phyloP scores from a whole-genome alignment of 2,888 invertebrate genomes.

The Carterocephalus palaemon region DNA sequence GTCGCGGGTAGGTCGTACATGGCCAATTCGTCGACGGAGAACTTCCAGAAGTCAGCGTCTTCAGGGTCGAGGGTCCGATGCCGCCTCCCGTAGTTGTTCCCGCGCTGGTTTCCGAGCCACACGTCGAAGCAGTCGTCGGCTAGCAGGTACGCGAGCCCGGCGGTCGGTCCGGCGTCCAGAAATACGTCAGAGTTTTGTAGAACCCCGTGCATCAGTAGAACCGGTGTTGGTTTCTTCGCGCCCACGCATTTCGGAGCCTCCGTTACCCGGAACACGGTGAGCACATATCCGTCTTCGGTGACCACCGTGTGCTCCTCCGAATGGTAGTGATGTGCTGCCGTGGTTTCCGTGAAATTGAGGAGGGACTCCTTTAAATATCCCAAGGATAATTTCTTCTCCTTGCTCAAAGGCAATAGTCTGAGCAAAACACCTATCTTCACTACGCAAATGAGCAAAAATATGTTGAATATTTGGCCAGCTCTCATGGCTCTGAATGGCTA shows the following conservation, averaged over 20 bases:
- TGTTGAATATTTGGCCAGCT: no score
- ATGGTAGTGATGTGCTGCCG: constrained; percentile 29
- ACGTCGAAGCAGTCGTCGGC: constrained; percentile 54
- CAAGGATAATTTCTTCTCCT: background rate
- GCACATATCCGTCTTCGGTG: constrained; percentile 43
- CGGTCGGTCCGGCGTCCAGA: constrained; percentile 52
- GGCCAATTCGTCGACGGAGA: constrained; percentile 84
- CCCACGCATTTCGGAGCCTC: constrained; percentile 21
- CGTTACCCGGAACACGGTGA: constrained; percentile 38
- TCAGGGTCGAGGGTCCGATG: constrained; percentile 61
- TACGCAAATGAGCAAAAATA: no score
- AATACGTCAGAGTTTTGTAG: constrained; percentile 42
- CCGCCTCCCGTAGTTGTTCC: constrained; percentile 76
- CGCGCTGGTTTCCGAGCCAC: constrained; percentile 65
- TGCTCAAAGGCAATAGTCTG: background rate
- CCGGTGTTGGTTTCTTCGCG: constrained; percentile 29
- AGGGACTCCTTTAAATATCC: constrained; percentile 6
- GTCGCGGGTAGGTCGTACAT: constrained; percentile 82
- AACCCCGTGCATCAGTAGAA: constrained; percentile 44
- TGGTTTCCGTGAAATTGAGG: constrained; percentile 32
- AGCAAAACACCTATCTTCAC: background rate
- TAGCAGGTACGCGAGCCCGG: constrained; percentile 37
- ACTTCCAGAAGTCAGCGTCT: constrained; percentile 66
- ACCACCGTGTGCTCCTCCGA: constrained; percentile 33
- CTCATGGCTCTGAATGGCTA: no score